A percentile compares a stretch with the other conserved stretches of the same genome.
These are phyloP conservation scores for Alauda arvensis DNA, from an alignment of 2,797 vertebrate genomes.

Conservation along the genomic window DNA sequence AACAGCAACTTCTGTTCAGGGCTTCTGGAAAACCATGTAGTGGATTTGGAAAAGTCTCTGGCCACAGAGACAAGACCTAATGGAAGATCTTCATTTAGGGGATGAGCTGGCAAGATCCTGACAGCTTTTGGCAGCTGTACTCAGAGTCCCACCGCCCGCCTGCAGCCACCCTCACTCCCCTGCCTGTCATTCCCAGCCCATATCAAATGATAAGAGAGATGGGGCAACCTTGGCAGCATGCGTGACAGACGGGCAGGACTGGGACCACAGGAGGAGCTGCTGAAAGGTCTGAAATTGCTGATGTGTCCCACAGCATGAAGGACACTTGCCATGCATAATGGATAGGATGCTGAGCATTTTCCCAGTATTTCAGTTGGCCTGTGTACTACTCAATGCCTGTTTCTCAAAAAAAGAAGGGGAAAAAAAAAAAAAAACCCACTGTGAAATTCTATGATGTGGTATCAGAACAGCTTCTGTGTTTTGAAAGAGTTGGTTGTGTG, in stretches of 20 bases:
- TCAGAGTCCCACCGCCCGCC: neutral
- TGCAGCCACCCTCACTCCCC: neutral
- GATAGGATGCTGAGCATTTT: slow-evolving; percentile 30
- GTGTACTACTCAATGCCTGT: neutral
- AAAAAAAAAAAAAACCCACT: neutral
- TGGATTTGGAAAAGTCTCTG: slow-evolving; percentile 24
- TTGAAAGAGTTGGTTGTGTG: neutral
- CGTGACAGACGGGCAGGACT: slow-evolving; percentile 3
- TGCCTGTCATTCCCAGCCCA: slow-evolving; percentile 23
- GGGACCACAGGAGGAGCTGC: slow-evolving; percentile 43
- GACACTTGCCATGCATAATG: slow-evolving; percentile 30
- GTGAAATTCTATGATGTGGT: neutral
- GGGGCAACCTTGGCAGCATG: slow-evolving; percentile 27
- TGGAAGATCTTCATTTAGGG: neutral
- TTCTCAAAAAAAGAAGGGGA: neutral
- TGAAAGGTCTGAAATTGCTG: slow-evolving; percentile 49
- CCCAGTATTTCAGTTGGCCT: neutral
- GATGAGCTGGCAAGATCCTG: slow-evolving; percentile 5
- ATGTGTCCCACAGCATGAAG: slow-evolving; percentile 20
- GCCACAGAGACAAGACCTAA: neutral
- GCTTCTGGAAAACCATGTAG: neutral
- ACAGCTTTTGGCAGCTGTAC: slow-evolving; percentile 38
- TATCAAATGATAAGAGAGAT: slow-evolving; percentile 31
- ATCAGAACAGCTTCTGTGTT: neutral
- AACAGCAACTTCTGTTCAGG: neutral